phyloP scores from a whole-genome alignment of 2,888 invertebrate genomes.

The Pecten maximus region DNA sequence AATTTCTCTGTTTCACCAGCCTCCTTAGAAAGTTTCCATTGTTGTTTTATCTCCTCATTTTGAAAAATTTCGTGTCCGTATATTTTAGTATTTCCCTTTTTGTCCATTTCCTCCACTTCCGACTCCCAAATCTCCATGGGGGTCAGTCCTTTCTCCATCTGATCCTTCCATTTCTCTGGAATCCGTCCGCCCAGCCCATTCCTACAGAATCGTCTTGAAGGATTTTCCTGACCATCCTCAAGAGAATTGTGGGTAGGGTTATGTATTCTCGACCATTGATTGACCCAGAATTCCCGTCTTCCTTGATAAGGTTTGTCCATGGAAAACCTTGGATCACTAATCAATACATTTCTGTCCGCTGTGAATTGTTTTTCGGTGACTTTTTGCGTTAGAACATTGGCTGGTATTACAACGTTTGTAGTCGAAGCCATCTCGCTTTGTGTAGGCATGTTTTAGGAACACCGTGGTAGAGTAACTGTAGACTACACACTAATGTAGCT shows the following conservation, averaged over 20 bases:
- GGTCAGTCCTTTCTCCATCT: neutral
- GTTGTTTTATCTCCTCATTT: neutral
- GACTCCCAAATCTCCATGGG: conserved; percentile 1
- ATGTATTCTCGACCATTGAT: neutral
- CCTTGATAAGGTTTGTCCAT: neutral
- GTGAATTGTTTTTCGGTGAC: neutral
- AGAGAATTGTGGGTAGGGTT: neutral
- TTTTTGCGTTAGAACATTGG: neutral
- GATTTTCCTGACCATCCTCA: neutral
- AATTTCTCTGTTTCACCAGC: neutral
- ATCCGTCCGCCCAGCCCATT: neutral
- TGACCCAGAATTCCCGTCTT: neutral
- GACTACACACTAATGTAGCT: neutral
- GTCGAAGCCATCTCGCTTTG: neutral
- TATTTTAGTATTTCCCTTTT: conserved; percentile 3
- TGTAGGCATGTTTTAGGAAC: neutral
- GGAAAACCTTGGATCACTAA: no score
- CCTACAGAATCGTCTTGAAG: neutral
- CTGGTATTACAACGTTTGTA: neutral
- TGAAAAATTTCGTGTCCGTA: neutral
- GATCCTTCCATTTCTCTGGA: conserved; percentile 1
- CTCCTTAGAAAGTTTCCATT: neutral
- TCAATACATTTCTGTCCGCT: neutral
- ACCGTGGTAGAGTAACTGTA: neutral
- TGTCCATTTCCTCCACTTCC: conserved; percentile 13